phyloP scores from a whole-genome alignment of 1,140 invertebrate species.

The Aphelenchoides avenae region DNA sequence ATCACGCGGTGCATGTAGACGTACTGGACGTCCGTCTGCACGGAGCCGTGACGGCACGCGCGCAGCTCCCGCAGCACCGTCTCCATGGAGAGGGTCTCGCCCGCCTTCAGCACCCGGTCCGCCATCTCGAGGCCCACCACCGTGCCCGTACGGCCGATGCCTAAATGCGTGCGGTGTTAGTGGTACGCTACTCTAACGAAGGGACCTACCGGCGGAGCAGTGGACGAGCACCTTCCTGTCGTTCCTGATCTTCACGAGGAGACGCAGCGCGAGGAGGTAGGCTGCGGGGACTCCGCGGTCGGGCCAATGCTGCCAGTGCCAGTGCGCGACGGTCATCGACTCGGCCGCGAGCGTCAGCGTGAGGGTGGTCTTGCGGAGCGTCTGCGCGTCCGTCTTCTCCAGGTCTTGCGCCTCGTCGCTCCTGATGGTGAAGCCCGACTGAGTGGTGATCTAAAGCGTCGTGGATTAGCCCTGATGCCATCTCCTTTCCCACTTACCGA shows the following conservation, averaged over 20 bases:
- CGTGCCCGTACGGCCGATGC: slow-evolving; percentile 44
- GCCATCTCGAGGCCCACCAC: slow-evolving; percentile 42
- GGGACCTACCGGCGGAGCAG: slow-evolving; percentile 31
- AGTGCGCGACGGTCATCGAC: slow-evolving; percentile 16
- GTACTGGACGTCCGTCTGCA: slow-evolving; percentile 44
- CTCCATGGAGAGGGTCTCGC: slow-evolving; percentile 27
- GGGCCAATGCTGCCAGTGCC: slow-evolving; percentile 38
- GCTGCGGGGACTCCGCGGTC: slow-evolving; percentile 36
- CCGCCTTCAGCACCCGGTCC: slow-evolving; percentile 15
- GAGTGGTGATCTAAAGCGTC: no score
- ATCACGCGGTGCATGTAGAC: slow-evolving; percentile 47
- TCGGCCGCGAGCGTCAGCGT: no score
- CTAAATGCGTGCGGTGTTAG: no score
- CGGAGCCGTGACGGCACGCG: slow-evolving; percentile 34
- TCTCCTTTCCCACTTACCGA: no score
- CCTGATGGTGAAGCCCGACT: slow-evolving; percentile 1
- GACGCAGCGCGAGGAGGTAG: slow-evolving; percentile 18
- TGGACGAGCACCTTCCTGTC: slow-evolving; percentile 25
- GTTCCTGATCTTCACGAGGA: slow-evolving; percentile 14
- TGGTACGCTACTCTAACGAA: no score
- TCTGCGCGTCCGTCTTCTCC: slow-evolving; percentile 5
- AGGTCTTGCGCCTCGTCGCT: not conserved
- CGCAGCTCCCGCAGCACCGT: slow-evolving; percentile 38
- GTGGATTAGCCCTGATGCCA: no score
- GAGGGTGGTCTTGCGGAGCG: no score